phyloP scores from a whole-genome alignment of 2,113 vertebrate genomes.

The Callipepla squamata region DNA sequence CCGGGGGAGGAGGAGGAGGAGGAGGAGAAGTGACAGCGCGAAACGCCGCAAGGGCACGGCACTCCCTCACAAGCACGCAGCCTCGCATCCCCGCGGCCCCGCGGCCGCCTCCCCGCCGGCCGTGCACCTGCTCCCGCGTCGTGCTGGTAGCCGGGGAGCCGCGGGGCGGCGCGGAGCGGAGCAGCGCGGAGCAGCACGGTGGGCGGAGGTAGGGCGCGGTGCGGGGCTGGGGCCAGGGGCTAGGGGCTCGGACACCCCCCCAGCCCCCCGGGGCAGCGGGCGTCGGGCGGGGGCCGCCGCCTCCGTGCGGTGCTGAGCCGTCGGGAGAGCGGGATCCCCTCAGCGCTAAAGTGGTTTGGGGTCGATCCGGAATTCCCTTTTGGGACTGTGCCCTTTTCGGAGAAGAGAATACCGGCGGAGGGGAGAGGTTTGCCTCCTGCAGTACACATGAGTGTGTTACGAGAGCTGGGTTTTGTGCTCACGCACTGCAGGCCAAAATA shows the following conservation, averaged over 20 bases:
- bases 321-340: background rate
- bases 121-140: background rate
- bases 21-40: background rate
- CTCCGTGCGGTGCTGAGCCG: background rate
- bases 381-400: background rate
- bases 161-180: background rate
- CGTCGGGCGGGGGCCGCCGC: background rate
- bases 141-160: slow-evolving; percentile 33
- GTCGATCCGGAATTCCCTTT: background rate
- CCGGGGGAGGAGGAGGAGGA: background rate
- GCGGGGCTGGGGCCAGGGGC: background rate
- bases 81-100: background rate
- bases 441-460: background rate
- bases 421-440: background rate
- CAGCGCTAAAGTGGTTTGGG: fast-evolving
- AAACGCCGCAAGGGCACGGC: background rate
- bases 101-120: background rate
- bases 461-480: background rate
- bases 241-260: background rate
- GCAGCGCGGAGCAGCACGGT: background rate
- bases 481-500: slow-evolving; percentile 38
- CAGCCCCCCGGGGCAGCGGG: background rate
- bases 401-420: background rate
- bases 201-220: background rate
- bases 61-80: background rate